phyloP scores from a whole-genome alignment of 2,797 vertebrate genomes.

The Sternarchorhynchus goeldii region DNA sequence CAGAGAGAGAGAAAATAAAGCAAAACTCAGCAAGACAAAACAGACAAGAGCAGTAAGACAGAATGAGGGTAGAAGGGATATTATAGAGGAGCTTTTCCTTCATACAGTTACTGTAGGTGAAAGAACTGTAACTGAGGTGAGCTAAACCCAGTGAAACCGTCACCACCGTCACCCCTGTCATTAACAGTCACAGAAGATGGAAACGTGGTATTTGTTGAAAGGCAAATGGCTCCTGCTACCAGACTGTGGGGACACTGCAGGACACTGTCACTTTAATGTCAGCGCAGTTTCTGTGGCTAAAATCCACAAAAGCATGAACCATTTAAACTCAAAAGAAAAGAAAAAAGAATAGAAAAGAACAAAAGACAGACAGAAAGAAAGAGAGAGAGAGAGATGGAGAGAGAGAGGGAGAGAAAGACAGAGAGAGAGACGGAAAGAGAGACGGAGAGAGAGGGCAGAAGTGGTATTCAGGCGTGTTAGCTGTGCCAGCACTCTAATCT shows the following conservation, averaged over 20 bases:
- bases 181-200: slow-evolving; percentile 12
- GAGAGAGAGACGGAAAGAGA: neutral
- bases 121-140: too few species aligned
- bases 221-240: neutral
- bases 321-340: neutral
- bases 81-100: neutral
- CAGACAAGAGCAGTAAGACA: neutral
- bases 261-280: neutral
- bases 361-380: neutral
- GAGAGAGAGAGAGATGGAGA: neutral
- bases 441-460: neutral
- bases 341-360: neutral
- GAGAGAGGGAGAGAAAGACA: neutral
- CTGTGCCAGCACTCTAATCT: slow-evolving; percentile 4
- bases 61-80: neutral
- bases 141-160: too few species aligned
- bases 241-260: neutral
- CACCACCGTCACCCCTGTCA: slow-evolving; percentile 4
- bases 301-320: neutral
- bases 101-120: too few species aligned
- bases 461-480: neutral
- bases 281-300: neutral
- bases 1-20: neutral
- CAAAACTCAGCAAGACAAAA: too few species aligned
- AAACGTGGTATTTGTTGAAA: neutral